Conservation (phyloP, 2,113 vertebrate genomes). For the Pseudorhombus dupliciocellatus region DNA sequence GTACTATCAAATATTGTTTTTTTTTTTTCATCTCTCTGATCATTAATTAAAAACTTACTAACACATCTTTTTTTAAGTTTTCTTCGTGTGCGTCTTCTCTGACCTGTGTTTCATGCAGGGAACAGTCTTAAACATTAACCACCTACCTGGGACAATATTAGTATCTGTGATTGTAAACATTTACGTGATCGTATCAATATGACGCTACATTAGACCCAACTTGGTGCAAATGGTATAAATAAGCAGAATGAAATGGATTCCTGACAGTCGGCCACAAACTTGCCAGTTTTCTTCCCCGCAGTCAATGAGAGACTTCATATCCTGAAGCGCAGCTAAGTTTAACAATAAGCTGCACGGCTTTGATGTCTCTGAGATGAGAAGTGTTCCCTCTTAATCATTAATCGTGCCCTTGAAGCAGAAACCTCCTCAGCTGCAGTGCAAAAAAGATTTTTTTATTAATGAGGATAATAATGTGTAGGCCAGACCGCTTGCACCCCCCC, state of each 20-base stretch:
- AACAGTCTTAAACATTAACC: neutral
- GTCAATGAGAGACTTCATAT: conserved; percentile 31
- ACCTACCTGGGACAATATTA: neutral
- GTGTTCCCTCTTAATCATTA: conserved; percentile 74
- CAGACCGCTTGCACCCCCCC: conserved; percentile 38
- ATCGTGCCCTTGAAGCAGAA: conserved; percentile 69
- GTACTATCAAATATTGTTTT: no score
- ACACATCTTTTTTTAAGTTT: no score
- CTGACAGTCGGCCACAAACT: conserved; percentile 5
- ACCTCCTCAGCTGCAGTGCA: conserved; percentile 58
- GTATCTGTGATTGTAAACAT: neutral
- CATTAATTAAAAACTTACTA: no score
- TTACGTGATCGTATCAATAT: neutral
- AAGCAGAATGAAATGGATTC: neutral
- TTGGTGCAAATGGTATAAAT: neutral
- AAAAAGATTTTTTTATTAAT: conserved; percentile 39
- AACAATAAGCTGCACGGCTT: conserved; percentile 66
- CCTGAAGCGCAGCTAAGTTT: conserved; percentile 55
- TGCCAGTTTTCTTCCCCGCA: conserved; percentile 15
- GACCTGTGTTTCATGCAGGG: neutral
- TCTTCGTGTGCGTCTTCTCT: neutral
- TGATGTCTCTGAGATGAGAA: conserved; percentile 67
- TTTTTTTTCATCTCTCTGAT: neutral
- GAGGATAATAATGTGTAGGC: conserved; percentile 58
- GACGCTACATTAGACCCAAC: neutral